Percentiles rank a stretch among this genome's conserved stretches.
phyloP scores from a whole-genome alignment of 2,113 vertebrate genomes.

The Equus przewalskii region DNA sequence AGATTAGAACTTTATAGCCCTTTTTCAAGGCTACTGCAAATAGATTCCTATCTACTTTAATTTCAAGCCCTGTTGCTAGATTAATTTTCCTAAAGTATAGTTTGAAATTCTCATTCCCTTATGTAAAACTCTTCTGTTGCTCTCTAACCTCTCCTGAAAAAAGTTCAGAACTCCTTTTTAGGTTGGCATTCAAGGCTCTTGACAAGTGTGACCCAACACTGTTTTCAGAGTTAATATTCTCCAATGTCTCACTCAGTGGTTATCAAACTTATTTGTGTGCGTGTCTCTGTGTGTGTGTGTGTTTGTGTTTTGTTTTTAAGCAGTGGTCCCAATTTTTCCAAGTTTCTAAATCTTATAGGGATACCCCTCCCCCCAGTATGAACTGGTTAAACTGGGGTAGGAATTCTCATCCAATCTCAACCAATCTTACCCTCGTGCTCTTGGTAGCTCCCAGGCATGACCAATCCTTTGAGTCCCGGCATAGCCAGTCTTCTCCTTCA shows the following conservation, averaged over 20 bases:
- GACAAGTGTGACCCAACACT: neutral
- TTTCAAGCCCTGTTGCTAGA: neutral
- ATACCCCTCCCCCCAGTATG: neutral
- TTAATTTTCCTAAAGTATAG: neutral
- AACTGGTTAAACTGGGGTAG: neutral
- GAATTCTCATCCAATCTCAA: neutral
- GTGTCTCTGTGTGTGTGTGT: neutral
- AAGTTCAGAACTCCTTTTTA: neutral
- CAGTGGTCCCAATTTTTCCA: neutral
- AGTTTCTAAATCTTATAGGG: neutral
- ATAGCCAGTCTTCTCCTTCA: neutral
- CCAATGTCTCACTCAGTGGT: neutral
- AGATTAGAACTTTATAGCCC: neutral
- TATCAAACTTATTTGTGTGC: neutral
- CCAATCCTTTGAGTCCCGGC: neutral
- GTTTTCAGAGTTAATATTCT: conserved; percentile 3
- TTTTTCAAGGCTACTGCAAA: neutral
- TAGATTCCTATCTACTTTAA: neutral
- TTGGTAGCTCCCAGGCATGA: neutral
- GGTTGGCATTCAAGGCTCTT: neutral
- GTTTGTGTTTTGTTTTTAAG: neutral
- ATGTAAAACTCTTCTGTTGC: neutral
- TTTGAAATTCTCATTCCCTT: neutral
- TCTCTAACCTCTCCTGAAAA: neutral
- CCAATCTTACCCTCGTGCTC: neutral